Evolutionary conservation across 2,113 vertebrate genomes (phyloP).

Genomic region (Thamnophis sirtalis): DNA sequence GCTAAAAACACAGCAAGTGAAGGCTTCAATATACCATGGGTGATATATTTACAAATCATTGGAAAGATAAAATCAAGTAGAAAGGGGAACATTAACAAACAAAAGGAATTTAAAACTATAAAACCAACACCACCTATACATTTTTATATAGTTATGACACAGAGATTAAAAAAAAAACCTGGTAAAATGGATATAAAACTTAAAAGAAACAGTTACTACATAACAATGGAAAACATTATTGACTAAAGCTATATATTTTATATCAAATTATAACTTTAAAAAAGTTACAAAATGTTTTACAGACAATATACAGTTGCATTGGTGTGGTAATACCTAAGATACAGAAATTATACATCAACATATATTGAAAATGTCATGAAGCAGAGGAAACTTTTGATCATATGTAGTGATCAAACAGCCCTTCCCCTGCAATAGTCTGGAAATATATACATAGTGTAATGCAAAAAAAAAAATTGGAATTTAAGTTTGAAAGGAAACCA

Average conservation of each 20-base stretch:
- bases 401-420: too few relatives aligned
- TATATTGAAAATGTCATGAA: not conserved
- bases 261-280: not conserved
- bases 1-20: not conserved
- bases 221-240: too few relatives aligned
- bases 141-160: not conserved
- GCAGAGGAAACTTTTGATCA: not conserved
- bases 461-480: not conserved
- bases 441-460: too few relatives aligned
- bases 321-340: not conserved
- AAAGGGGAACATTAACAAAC: not conserved
- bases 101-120: not conserved
- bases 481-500: not conserved
- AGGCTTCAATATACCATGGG: not conserved
- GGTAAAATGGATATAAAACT: too few relatives aligned
- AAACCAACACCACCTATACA: not conserved
- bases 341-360: not conserved
- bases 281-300: not conserved
- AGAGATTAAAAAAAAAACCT: too few relatives aligned
- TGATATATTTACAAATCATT: not conserved
- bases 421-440: too few relatives aligned
- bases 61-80: not conserved
- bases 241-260: too few relatives aligned
- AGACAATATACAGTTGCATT: not conserved
- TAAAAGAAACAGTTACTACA: too few relatives aligned